phyloP scores from a whole-genome alignment of 2,113 vertebrate species.

The Pao palembangensis region DNA sequence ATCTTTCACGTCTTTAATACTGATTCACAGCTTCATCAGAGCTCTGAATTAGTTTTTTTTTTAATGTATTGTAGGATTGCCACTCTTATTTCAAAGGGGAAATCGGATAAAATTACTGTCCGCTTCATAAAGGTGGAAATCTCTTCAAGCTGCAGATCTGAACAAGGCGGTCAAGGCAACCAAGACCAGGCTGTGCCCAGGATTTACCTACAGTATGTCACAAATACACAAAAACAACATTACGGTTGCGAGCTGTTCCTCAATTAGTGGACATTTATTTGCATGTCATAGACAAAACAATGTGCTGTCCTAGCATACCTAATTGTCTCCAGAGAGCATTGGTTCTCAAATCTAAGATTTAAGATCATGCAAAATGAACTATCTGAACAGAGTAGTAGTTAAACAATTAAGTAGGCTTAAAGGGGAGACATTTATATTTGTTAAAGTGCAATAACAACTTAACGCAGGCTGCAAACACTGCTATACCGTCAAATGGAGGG shows the following conservation, averaged over 20 bases:
- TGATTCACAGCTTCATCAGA: no score
- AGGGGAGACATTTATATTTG: constrained; percentile 27
- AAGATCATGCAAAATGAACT: constrained; percentile 74
- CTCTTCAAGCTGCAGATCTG: no score
- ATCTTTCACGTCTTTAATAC: background rate
- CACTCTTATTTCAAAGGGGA: no score
- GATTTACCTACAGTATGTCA: no score
- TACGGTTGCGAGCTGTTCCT: background rate
- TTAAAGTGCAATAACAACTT: constrained; percentile 64
- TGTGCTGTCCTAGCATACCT: constrained; percentile 53
- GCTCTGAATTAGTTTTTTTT: no score
- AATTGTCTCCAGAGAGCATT: constrained; percentile 55
- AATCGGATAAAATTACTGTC: no score
- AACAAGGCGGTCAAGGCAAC: no score
- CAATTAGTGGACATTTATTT: constrained; percentile 70
- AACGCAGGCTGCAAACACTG: constrained; percentile 55
- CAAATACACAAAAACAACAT: constrained; percentile 1
- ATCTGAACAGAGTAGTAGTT: constrained; percentile 38
- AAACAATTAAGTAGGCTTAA: constrained; percentile 47
- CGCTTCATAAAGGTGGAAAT: no score
- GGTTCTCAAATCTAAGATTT: constrained; percentile 67
- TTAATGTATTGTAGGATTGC: no score
- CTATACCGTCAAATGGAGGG: constrained; percentile 26
- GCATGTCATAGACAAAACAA: constrained; percentile 62
- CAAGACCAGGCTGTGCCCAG: no score